Conservation (phyloP, 2,797 vertebrate species). For the Emys orbicularis region DNA sequence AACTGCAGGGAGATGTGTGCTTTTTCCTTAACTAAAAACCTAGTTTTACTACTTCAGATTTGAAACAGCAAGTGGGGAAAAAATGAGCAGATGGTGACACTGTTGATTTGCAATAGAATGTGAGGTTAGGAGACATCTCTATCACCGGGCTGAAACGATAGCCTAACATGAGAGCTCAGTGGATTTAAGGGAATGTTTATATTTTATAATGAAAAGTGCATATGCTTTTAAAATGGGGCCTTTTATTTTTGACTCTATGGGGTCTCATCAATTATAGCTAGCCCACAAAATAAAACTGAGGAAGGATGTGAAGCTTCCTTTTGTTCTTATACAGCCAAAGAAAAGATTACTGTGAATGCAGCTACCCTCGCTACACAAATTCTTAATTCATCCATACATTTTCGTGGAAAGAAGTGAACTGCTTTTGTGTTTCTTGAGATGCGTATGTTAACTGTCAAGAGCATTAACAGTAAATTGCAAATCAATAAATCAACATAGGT, state of each 20-base stretch:
- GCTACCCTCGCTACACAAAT: neutral
- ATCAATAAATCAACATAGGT: conserved; percentile 11
- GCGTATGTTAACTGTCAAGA: conserved; percentile 1
- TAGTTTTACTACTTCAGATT: neutral
- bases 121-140: neutral
- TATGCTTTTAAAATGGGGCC: neutral
- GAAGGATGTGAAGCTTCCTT: neutral
- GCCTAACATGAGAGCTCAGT: neutral
- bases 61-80: neutral
- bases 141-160: neutral
- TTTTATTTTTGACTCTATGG: neutral
- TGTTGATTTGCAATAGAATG: neutral
- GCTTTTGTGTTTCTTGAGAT: conserved; percentile 16
- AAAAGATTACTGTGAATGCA: neutral
- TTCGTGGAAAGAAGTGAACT: neutral
- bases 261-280: neutral
- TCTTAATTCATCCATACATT: neutral
- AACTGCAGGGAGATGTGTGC: neutral
- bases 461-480: neutral
- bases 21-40: neutral
- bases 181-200: neutral
- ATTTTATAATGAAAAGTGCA: neutral
- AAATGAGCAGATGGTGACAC: neutral
- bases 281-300: neutral
- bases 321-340: neutral